Percentiles rank a stretch among this genome's conserved stretches.
phyloP scores from a whole-genome alignment of 1,140 invertebrate genomes.

The Hyles euphorbiae region DNA sequence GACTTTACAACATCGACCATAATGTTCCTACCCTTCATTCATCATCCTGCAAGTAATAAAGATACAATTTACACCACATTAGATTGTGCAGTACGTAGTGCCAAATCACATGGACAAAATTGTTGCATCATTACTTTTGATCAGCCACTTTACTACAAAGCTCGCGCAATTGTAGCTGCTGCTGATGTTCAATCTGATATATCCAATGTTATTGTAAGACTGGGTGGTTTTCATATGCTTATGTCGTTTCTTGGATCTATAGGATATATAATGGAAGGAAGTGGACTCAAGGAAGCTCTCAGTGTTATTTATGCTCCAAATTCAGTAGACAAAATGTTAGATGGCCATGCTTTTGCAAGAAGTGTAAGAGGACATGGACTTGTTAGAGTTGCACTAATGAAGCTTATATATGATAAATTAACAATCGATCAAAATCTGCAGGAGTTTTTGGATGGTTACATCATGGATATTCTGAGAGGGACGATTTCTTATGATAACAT shows the following conservation, averaged over 20 bases:
- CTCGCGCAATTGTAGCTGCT: slow-evolving; percentile 54
- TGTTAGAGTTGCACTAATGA: slow-evolving; percentile 36
- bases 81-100: slow-evolving; percentile 41
- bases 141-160: slow-evolving; percentile 64
- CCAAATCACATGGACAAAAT: slow-evolving; percentile 27
- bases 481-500: slow-evolving; percentile 41
- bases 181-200: slow-evolving; percentile 33
- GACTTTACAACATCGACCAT: slow-evolving; percentile 30
- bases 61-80: slow-evolving; percentile 50
- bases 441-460: slow-evolving; percentile 36
- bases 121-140: slow-evolving; percentile 49
- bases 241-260: slow-evolving; percentile 61
- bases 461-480: slow-evolving; percentile 29
- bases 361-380: slow-evolving; percentile 54
- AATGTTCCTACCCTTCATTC: slow-evolving; percentile 55
- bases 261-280: slow-evolving; percentile 58
- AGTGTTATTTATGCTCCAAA: slow-evolving; percentile 44
- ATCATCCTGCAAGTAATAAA: slow-evolving; percentile 45
- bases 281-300: slow-evolving; percentile 50
- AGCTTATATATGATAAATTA: slow-evolving; percentile 34
- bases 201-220: slow-evolving; percentile 37
- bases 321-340: slow-evolving; percentile 56
- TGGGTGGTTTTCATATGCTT: slow-evolving; percentile 56
- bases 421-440: slow-evolving; percentile 24
- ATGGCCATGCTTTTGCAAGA: slow-evolving; percentile 37